Base-by-base conservation (phyloP, 2,888 invertebrate species). In the Lepidonotus clava region DNA sequence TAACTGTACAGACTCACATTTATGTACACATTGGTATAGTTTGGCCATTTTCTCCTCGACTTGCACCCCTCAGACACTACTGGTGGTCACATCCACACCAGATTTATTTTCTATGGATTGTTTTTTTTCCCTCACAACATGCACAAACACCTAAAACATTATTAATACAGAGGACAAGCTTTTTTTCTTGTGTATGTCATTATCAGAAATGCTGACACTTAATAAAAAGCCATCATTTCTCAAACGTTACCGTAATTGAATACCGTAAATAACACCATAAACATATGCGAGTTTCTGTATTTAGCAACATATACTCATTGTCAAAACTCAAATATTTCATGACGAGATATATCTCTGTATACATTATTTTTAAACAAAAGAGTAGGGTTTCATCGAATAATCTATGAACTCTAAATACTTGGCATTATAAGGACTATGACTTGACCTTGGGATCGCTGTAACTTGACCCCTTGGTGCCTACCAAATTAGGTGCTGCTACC, bases 401-500 rank as follows among this genome's bases (percentile, higher is more conserved):
- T 28, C 28, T 8, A 61, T 61, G 28, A 61, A 61, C 24, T 61
- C 61, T 61, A 61, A 61, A 61, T 61, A 61, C 61, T 61, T 61
- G 61, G 61, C 28, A 61, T 61, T 28, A 28, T 61, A 24, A 14
- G 24, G 28, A 61, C 61, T 32, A 28, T 61, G 61, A 61, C 61
- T 1, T 61, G 61, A 61, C 61, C 24, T 61, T 61, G 61, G 1
- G 11, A 28, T 61, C 11, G n/a, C n/a, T n/a, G n/a, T n/a, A 61
- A 11, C 11, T 28, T 46, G 8, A 46, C 46, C 46, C 46, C 6
- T 18, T 18, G 8, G 18, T 46, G 18, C 6, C 24, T 24, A 28
- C 61, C 61, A 24, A 11, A 61, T 28, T 61, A 61, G 28, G 61
- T 61, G 61, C 61, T 61, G 61, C 61, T 61, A 61, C 41, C 80